Evolutionary conservation across 2,888 invertebrate species (phyloP), one percentile per base, ranked within the genome.

Genomic region (Andrena minutula): DNA sequence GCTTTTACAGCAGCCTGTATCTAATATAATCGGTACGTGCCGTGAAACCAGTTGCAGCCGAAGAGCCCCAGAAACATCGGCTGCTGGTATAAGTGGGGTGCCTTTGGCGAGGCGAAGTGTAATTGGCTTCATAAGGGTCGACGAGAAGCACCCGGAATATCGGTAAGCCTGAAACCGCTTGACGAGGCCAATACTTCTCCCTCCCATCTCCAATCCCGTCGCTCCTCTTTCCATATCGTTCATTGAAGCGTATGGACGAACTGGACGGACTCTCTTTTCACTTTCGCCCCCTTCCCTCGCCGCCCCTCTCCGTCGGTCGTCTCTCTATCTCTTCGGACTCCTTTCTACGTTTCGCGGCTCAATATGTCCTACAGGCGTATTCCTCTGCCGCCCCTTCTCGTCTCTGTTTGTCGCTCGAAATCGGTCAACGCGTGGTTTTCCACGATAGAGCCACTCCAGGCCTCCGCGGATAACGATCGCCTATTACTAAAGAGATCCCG

Each of bases 41-140:
- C 70, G 72, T 75, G 70, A 77, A 89, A 79, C 73, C 80, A 84
- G 80, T 86, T 81, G 78, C 68, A 75, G 78, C 82, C 79, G 71
- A 78, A 80, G 85, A 86, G 83, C 85, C 82, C 75, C 78, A 82
- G 89, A 75, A 86, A 82, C 75, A 84, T 86, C 75, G 86, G 80
- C 58, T 76, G 82, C 77, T 66, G 79, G 87, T 81, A 86, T 86
- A 89, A 90, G 91, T 90, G 89, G 88, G 89, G 88, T 89, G 90
- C 91, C 90, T 91, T 91, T 90, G 90, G 89, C 90, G 89, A 90
- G 88, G 86, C 89, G 75, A 89, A 89, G 89, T 89, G 89, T 91
- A 92, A 93, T 93, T 93, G 93, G 92, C 92, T 91, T 92, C 92
- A 90, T 92, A 92, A 92, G 92, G 89, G 90, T 87, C 86, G 88